A percentile compares a stretch with the other conserved stretches of the same genome.
Conservation (phyloP, 2,797 vertebrate genomes). For the Tamandua tetradactyla region DNA sequence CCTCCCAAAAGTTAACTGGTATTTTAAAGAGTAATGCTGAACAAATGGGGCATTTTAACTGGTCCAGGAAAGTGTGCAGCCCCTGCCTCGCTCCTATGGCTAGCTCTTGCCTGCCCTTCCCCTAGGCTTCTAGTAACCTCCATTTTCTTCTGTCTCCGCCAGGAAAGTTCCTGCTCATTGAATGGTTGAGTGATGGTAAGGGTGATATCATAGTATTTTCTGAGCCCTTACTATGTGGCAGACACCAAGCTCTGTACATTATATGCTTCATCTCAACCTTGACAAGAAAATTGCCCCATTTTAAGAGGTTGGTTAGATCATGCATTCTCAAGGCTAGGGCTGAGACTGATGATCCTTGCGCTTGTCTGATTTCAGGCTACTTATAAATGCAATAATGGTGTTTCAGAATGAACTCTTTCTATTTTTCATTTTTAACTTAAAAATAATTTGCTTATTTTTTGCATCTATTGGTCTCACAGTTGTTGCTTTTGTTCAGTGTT, state of each 20-base stretch:
- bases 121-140: background rate
- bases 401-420: background rate
- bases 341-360: background rate
- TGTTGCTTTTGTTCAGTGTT: background rate
- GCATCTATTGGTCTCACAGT: background rate
- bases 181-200: background rate
- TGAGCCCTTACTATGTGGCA: background rate
- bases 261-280: background rate
- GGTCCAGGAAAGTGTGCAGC: background rate
- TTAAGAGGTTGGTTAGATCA: background rate
- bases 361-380: background rate
- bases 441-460: constrained; percentile 19
- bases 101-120: background rate
- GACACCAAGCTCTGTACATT: background rate
- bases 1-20: background rate
- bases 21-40: background rate
- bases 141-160: background rate
- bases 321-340: background rate
- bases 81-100: accelerated
- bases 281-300: background rate
- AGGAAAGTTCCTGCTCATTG: background rate
- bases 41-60: background rate
- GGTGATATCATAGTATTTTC: background rate
- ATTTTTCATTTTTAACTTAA: background rate
- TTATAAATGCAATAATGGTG: background rate